Evolutionary conservation across 1,140 invertebrate species (phyloP).

Genomic region (Metopolophium dirhodum): DNA sequence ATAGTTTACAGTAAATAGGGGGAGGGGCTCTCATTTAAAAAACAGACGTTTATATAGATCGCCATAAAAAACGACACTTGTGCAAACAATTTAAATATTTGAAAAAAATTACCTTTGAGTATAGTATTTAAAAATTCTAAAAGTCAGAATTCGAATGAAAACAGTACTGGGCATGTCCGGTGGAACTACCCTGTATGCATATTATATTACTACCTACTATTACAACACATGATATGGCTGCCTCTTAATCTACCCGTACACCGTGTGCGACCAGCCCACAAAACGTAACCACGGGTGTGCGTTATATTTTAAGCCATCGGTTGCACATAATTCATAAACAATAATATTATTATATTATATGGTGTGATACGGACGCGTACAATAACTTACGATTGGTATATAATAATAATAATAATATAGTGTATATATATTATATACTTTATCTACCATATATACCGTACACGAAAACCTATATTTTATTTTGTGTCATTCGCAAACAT

Average conservation of each 20-base stretch:
- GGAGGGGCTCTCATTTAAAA: too few species aligned
- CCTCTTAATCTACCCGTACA: neutral
- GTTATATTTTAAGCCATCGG: constrained; percentile 1
- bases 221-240: neutral
- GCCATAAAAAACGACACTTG: too few species aligned
- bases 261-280: neutral
- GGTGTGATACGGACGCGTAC: neutral
- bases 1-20: too few species aligned
- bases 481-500: neutral
- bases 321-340: neutral
- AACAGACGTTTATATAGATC: too few species aligned
- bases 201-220: neutral
- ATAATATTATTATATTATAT: neutral
- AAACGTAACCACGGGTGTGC: neutral
- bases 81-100: too few species aligned
- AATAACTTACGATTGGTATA: neutral
- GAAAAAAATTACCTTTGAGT: too few species aligned
- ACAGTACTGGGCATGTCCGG: too few species aligned
- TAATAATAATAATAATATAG: neutral
- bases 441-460: neutral
- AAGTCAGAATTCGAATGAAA: too few species aligned
- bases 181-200: too few species aligned
- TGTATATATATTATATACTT: neutral
- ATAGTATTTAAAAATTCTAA: too few species aligned
- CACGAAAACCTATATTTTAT: neutral